phyloP scores from a whole-genome alignment of 2,888 invertebrate species.

The Oxycera nigricornis region DNA sequence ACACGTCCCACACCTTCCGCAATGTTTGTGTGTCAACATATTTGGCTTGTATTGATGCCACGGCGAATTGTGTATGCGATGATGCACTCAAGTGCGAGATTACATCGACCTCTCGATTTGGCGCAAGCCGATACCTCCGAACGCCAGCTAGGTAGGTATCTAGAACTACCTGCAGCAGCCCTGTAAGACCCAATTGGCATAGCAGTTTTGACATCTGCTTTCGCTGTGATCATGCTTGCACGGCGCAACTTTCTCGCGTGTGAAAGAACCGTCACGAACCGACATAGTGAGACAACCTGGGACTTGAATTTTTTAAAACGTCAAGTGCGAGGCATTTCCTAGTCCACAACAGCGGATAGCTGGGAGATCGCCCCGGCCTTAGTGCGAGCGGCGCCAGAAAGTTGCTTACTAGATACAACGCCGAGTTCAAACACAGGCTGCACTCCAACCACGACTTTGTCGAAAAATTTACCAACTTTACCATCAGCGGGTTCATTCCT shows the following conservation, averaged over 20 bases:
- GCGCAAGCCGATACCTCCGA: no score
- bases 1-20: no score
- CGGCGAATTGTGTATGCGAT: no score
- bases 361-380: not conserved
- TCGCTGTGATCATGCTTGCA: not conserved
- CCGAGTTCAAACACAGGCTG: not conserved
- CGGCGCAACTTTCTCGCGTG: not conserved
- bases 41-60: no score
- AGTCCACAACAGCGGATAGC: not conserved
- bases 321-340: no score
- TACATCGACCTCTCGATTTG: no score
- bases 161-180: no score
- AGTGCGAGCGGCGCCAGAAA: conserved; percentile 9
- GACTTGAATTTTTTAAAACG: no score
- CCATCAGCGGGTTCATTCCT: conserved; percentile 35
- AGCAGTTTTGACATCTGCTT: not conserved
- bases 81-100: no score
- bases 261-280: not conserved
- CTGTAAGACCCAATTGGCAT: not conserved
- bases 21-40: no score
- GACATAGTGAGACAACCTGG: no score
- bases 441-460: conserved; percentile 2
- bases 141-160: no score
- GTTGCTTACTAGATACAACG: not conserved
- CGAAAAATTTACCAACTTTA: conserved; percentile 16